phyloP scores from a whole-genome alignment of 2,888 invertebrate species.

The Baccha elongata region DNA sequence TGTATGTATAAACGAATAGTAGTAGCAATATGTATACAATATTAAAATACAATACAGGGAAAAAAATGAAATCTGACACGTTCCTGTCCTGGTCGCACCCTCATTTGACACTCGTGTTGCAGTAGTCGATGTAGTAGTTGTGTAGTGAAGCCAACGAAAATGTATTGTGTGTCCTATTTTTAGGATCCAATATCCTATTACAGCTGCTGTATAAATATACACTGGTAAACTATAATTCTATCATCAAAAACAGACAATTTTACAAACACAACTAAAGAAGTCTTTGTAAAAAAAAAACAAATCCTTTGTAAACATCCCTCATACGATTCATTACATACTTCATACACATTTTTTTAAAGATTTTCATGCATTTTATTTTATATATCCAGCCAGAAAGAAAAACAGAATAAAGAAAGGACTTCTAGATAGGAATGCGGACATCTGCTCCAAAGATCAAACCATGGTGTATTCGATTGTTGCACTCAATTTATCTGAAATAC shows the following conservation, averaged over 20 bases:
- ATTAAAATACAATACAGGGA: too few relatives aligned
- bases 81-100: conserved; percentile 63
- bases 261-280: not conserved
- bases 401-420: conserved; percentile 45
- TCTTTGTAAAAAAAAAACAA: conserved; percentile 6
- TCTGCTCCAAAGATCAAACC: conserved; percentile 60
- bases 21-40: too few relatives aligned
- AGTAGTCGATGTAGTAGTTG: not conserved
- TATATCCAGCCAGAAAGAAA: conserved; percentile 5
- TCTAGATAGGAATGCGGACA: conserved; percentile 61
- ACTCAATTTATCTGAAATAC: conserved; percentile 21
- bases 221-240: conserved; percentile 16
- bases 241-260: conserved; percentile 23
- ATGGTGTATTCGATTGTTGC: conserved; percentile 39
- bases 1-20: too few relatives aligned
- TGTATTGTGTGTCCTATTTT: conserved; percentile 52
- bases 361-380: conserved; percentile 22
- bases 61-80: conserved; percentile 63
- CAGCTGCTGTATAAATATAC: conserved; percentile 56
- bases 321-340: conserved; percentile 12
- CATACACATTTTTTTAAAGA: not conserved
- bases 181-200: conserved; percentile 59
- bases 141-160: conserved; percentile 25
- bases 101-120: conserved; percentile 50
- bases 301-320: conserved; percentile 38